A percentile compares a stretch with the other conserved stretches of the same genome.
These are phyloP conservation scores for Leptopilina myrica DNA, from an alignment of 2,888 invertebrate species.

Conservation along the genomic window DNA sequence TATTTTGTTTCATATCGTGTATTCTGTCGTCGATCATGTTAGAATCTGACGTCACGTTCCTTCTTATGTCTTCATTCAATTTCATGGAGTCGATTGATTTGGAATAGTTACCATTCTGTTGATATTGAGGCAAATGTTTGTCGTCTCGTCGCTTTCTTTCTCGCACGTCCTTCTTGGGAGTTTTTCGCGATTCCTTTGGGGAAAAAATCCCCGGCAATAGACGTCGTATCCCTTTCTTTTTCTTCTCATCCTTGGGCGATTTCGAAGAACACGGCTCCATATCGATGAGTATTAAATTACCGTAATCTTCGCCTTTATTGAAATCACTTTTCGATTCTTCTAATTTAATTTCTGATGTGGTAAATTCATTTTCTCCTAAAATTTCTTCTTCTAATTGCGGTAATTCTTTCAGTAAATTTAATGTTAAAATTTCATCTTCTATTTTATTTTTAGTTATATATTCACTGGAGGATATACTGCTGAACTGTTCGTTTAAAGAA, in stretches of 20 bases:
- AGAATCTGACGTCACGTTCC: constrained; percentile 70
- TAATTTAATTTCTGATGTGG: neutral
- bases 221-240: constrained; percentile 68
- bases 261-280: constrained; percentile 71
- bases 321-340: neutral
- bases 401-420: too few relatives aligned
- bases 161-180: constrained; percentile 65
- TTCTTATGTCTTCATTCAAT: constrained; percentile 71
- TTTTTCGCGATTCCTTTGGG: constrained; percentile 71
- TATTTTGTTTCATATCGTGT: constrained; percentile 71
- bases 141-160: constrained; percentile 68
- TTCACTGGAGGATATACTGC: constrained; percentile 68
- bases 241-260: constrained; percentile 74
- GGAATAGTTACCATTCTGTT: constrained; percentile 72
- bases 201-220: constrained; percentile 71
- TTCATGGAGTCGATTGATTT: constrained; percentile 72
- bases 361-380: neutral
- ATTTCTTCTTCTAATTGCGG: neutral
- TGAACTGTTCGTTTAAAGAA: constrained; percentile 70
- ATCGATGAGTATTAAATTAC: constrained; percentile 67
- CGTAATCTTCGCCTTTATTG: constrained; percentile 67
- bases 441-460: constrained; percentile 57
- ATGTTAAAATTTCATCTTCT: too few relatives aligned
- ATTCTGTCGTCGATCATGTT: constrained; percentile 71
- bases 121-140: constrained; percentile 68